Conservation (phyloP, 2,797 vertebrate species). For the Echiichthys vipera region DNA sequence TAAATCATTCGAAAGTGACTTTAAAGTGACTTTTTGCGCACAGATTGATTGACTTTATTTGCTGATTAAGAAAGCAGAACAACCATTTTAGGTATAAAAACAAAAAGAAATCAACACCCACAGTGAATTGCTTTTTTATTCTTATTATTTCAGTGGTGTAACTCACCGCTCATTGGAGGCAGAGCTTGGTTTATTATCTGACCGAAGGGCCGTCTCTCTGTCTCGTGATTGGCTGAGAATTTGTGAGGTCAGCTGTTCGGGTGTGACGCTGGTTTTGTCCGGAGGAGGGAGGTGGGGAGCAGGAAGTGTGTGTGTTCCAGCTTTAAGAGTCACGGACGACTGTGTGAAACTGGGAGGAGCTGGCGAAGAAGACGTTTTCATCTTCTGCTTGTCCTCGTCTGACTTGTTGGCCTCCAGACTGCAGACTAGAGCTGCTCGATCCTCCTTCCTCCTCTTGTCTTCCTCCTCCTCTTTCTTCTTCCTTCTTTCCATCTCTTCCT, state of each 20-base stretch:
- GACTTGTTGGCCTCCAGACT: slow-evolving; percentile 69
- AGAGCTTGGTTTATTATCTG: slow-evolving; percentile 20
- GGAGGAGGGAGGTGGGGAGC: slow-evolving; percentile 40
- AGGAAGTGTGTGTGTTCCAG: background rate
- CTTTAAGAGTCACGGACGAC: background rate
- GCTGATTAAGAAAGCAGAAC: slow-evolving; percentile 1
- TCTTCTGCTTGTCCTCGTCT: slow-evolving; percentile 80
- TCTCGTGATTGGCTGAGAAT: slow-evolving; percentile 41
- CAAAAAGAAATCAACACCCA: background rate
- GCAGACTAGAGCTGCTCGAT: background rate
- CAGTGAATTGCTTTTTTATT: background rate
- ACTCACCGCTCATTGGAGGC: slow-evolving; percentile 72
- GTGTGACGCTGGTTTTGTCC: slow-evolving; percentile 17
- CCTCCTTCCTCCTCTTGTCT: slow-evolving; percentile 25
- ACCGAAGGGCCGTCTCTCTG: slow-evolving; percentile 21
- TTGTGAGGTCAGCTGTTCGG: slow-evolving; percentile 12
- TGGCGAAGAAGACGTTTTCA: slow-evolving; percentile 49
- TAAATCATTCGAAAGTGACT: background rate
- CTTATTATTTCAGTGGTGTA: slow-evolving; percentile 6
- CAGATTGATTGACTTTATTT: slow-evolving; percentile 11
- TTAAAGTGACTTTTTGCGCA: background rate
- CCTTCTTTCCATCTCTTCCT: slow-evolving; percentile 12
- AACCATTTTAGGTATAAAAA: background rate
- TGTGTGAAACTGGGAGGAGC: background rate
- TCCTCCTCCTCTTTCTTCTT: slow-evolving; percentile 15